Evolutionary conservation across 2,888 invertebrate genomes (phyloP).

Genomic region (Strigamia maritima): DNA sequence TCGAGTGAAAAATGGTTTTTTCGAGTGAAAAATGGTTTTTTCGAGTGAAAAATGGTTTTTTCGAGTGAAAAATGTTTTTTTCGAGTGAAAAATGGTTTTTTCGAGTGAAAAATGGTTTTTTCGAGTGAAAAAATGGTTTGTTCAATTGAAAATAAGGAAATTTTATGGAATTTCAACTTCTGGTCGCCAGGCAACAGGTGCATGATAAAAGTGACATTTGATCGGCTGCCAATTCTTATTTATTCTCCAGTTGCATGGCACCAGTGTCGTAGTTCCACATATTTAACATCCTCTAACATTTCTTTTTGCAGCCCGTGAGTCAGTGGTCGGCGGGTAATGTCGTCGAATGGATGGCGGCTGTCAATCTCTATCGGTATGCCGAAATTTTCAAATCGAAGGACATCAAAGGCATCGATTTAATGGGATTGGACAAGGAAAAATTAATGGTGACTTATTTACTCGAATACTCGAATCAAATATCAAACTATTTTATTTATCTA

Average conservation of each 20-base stretch:
- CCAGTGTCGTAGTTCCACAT: not conserved
- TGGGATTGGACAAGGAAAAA: conserved; percentile 64
- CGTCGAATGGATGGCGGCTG: conserved; percentile 71
- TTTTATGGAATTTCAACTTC: too few species aligned
- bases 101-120: too few species aligned
- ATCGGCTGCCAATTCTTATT: not conserved
- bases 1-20: too few species aligned
- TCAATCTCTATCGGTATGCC: conserved; percentile 68
- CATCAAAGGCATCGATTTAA: conserved; percentile 66
- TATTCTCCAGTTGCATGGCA: not conserved
- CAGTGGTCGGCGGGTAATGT: conserved; percentile 70
- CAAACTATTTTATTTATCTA: too few species aligned
- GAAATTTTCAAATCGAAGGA: conserved; percentile 69
- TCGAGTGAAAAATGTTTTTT: too few species aligned
- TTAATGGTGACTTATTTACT: conserved; percentile 67
- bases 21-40: too few species aligned
- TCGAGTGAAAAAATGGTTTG: too few species aligned
- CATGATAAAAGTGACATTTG: not conserved
- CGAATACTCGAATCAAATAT: too few species aligned
- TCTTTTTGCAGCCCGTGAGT: conserved; percentile 61
- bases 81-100: too few species aligned
- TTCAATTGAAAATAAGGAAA: too few species aligned
- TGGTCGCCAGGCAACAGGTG: not conserved
- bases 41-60: too few species aligned
- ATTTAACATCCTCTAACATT: conserved; percentile 43